A percentile compares a stretch with the other conserved stretches of the same genome.
Conservation (phyloP, 2,113 vertebrate genomes). For the Gopherus evgoodei region DNA sequence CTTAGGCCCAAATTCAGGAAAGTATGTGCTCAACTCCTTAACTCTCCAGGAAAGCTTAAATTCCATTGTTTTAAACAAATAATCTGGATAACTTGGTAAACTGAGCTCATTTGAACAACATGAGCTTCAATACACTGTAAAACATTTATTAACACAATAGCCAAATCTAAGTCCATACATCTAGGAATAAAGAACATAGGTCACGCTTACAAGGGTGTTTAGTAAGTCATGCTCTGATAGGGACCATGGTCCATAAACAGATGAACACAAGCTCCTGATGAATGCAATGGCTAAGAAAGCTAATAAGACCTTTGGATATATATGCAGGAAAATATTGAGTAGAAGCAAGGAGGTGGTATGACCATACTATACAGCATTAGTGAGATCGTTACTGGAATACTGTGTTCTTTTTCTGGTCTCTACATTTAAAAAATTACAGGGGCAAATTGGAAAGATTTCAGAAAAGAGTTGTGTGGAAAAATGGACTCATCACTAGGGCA, state of each 20-base stretch:
- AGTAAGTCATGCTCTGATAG: not conserved
- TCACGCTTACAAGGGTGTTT: not conserved
- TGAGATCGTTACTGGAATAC: not conserved
- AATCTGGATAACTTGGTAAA: not conserved
- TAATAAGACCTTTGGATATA: not conserved
- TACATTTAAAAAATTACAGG: not conserved
- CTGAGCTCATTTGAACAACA: not conserved
- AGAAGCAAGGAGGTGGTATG: not conserved
- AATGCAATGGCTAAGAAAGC: not conserved
- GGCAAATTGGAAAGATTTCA: not conserved
- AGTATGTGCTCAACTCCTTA: not conserved
- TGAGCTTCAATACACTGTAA: not conserved
- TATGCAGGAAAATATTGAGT: not conserved
- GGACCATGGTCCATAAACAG: not conserved
- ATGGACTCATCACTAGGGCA: not conserved
- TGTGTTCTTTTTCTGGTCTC: not conserved
- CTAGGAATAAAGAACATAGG: not conserved
- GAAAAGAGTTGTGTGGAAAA: not conserved
- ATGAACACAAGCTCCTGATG: not conserved
- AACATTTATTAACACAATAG: not conserved
- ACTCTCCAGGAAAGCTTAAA: not conserved
- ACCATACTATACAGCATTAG: not conserved
- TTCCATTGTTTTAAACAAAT: not conserved
- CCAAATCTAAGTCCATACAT: not conserved
- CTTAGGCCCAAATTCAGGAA: not conserved